These are phyloP conservation scores for Cyclopterus lumpus DNA, from an alignment of 2,797 vertebrate species.

Conservation along the genomic window DNA sequence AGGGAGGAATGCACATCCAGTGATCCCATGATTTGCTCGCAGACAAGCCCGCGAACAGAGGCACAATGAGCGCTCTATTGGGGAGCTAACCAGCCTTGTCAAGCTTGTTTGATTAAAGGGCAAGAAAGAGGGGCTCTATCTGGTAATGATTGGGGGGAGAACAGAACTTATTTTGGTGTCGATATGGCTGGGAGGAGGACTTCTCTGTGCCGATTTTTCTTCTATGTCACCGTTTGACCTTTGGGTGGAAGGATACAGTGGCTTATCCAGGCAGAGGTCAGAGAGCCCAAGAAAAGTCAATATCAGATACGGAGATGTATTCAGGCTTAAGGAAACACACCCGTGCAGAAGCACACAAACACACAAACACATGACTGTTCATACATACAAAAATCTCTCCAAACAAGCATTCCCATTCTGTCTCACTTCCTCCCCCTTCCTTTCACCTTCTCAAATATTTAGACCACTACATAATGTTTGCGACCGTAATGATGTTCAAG, in stretches of 20 bases:
- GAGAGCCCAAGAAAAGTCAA: conserved; percentile 65
- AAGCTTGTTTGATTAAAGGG: conserved; percentile 82
- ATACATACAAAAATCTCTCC: conserved; percentile 3
- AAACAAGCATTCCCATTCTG: not conserved
- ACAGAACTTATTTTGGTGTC: conserved; percentile 74
- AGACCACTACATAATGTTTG: not conserved
- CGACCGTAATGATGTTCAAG: conserved; percentile 4
- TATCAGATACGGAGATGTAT: conserved; percentile 59
- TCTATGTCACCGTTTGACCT: conserved; percentile 70
- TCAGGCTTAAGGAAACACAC: conserved; percentile 59
- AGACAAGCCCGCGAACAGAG: conserved; percentile 67
- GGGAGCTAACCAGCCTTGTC: conserved; percentile 79
- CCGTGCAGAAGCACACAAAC: conserved; percentile 15
- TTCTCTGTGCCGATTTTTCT: conserved; percentile 45
- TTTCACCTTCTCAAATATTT: conserved; percentile 5
- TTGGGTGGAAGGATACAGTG: conserved; percentile 52
- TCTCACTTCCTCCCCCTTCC: not conserved
- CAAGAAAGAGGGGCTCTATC: conserved; percentile 79
- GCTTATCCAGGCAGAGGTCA: conserved; percentile 69
- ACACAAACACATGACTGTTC: not conserved
- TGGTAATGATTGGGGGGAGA: conserved; percentile 69
- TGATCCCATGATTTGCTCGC: conserved; percentile 79
- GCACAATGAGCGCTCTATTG: conserved; percentile 84
- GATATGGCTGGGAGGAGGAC: conserved; percentile 45
- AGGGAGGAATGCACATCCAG: conserved; percentile 75